Evolutionary conservation across 2,113 vertebrate genomes (phyloP).

Genomic region (Australoheros scitulus): DNA sequence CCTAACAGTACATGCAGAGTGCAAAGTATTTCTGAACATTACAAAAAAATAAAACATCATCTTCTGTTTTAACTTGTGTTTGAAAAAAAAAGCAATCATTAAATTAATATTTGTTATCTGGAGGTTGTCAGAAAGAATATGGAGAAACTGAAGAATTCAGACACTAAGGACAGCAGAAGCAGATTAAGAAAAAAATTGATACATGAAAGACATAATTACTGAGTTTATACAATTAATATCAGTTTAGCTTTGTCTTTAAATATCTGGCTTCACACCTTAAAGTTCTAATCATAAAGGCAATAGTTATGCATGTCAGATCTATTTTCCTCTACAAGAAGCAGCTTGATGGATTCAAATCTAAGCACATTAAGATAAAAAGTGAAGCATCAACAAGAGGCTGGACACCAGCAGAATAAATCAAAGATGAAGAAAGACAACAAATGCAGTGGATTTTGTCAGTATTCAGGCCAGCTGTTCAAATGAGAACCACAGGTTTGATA

Average conservation of each 20-base stretch:
- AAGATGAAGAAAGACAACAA: not conserved
- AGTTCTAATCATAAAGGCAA: not conserved
- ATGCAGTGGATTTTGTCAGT: not conserved
- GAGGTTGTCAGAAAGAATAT: not conserved
- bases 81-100: not conserved
- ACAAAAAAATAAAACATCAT: not conserved
- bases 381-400: not conserved
- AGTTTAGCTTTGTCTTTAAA: not conserved
- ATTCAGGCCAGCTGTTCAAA: not conserved
- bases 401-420: not conserved
- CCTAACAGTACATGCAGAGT: not conserved
- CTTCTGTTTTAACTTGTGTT: not conserved
- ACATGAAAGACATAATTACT: not conserved
- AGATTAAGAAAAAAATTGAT: not conserved
- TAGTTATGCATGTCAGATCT: accelerated
- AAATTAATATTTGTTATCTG: not conserved
- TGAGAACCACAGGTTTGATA: not conserved
- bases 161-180: not conserved
- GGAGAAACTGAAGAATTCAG: not conserved
- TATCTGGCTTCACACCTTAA: not conserved
- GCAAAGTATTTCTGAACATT: not conserved
- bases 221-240: not conserved
- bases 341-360: not conserved
- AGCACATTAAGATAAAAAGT: not conserved
- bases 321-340: not conserved